Conservation (phyloP, 1,140 invertebrate genomes). For the Drosophila ambigua region DNA sequence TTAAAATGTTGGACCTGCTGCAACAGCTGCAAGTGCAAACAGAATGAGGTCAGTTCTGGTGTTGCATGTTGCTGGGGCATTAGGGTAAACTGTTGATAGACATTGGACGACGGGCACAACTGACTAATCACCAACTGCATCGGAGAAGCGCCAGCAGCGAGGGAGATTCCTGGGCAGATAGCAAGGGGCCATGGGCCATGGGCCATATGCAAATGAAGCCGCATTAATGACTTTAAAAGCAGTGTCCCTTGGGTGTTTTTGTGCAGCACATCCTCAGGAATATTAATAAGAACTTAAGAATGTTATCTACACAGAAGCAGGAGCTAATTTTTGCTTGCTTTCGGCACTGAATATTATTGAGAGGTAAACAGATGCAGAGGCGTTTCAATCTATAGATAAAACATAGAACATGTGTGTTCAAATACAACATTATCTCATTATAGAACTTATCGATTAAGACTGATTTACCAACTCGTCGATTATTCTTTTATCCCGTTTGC, state of each 20-base stretch:
- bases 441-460: too few relatives aligned
- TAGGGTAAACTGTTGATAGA: constrained; percentile 79
- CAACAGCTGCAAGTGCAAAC: constrained; percentile 76
- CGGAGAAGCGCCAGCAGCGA: background rate
- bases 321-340: too few relatives aligned
- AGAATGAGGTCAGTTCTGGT: constrained; percentile 73
- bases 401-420: too few relatives aligned
- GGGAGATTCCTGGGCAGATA: background rate
- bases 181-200: constrained; percentile 1
- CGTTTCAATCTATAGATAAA: too few relatives aligned
- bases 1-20: background rate
- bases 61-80: constrained; percentile 76
- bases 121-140: constrained; percentile 71
- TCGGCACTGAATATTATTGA: too few relatives aligned
- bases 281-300: background rate
- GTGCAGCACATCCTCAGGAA: constrained; percentile 2
- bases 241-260: constrained; percentile 12
- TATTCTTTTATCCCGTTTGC: too few relatives aligned
- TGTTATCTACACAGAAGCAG: too few relatives aligned
- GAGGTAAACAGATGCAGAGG: too few relatives aligned
- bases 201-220: constrained; percentile 71
- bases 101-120: constrained; percentile 35
- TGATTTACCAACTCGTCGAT: too few relatives aligned
- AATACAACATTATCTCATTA: too few relatives aligned
- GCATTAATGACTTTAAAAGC: constrained; percentile 66